Evolutionary conservation across 2,797 vertebrate species (phyloP).

Genomic region (Tachyglossus aculeatus): DNA sequence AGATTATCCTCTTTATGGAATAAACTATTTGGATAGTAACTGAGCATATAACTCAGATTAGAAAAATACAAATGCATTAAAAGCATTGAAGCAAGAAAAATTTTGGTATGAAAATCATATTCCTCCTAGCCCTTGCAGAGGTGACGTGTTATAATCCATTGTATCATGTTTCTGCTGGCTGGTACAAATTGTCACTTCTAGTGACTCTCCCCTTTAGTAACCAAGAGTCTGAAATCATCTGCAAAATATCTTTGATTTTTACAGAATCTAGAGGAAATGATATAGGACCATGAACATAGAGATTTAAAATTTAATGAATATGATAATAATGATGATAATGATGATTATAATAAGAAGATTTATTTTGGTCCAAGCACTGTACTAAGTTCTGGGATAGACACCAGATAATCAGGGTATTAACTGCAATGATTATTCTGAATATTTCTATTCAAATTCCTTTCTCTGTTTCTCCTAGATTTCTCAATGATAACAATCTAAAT

Average conservation of each 20-base stretch:
- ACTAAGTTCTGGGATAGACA: no score
- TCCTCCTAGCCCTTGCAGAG: background rate
- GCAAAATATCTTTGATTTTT: no score
- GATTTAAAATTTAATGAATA: no score
- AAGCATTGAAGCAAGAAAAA: background rate
- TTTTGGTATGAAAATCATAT: background rate
- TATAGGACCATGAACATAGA: no score
- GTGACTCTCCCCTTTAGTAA: background rate
- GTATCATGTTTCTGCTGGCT: background rate
- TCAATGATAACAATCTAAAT: background rate
- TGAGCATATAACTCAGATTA: background rate
- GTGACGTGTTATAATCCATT: background rate
- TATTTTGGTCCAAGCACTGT: no score
- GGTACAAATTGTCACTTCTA: background rate
- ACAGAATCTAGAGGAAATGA: no score
- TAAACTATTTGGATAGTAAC: background rate
- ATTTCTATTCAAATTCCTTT: background rate
- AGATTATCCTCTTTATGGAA: background rate
- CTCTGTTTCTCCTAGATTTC: background rate
- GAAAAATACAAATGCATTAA: constrained; percentile 3
- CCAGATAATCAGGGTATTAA: no score
- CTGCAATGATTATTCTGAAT: background rate
- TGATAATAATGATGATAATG: no score
- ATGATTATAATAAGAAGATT: no score
- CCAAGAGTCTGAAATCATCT: no score